phyloP scores from a whole-genome alignment of 2,888 invertebrate genomes.

The Mystacides longicornis region DNA sequence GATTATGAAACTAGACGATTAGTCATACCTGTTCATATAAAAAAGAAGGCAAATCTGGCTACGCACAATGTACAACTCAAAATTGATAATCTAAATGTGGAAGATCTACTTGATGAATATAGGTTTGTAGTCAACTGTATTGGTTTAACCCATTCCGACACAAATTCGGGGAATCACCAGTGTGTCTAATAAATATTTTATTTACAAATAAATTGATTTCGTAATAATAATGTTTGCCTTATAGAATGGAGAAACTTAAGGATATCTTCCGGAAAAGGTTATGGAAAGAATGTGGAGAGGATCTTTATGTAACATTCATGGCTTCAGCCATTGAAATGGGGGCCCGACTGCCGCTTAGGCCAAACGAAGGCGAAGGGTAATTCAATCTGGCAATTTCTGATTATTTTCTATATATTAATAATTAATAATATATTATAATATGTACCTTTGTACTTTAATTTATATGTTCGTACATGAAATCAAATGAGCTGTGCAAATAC shows the following conservation, averaged over 20 bases:
- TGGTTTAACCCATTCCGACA: too few species aligned
- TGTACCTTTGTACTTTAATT: too few species aligned
- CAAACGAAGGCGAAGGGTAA: slow-evolving; percentile 82
- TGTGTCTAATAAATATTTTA: too few species aligned
- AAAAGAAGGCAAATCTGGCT: slow-evolving; percentile 58
- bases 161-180: too few species aligned
- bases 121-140: slow-evolving; percentile 36
- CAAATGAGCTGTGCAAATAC: too few species aligned
- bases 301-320: slow-evolving; percentile 75
- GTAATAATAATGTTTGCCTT: slow-evolving; percentile 22
- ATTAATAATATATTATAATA: too few species aligned
- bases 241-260: slow-evolving; percentile 63
- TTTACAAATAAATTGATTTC: background rate
- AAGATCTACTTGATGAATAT: slow-evolving; percentile 71
- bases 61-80: slow-evolving; percentile 76
- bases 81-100: slow-evolving; percentile 83
- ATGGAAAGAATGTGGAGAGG: slow-evolving; percentile 69
- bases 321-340: slow-evolving; percentile 81
- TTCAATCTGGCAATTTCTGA: too few species aligned
- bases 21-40: slow-evolving; percentile 55
- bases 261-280: slow-evolving; percentile 69
- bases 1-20: slow-evolving; percentile 68
- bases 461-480: too few species aligned
- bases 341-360: slow-evolving; percentile 72
- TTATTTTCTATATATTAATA: too few species aligned